A percentile compares a stretch with the other conserved stretches of the same genome.
phyloP scores from a whole-genome alignment of 1,140 invertebrate species.

The Pteromalus puparum region DNA sequence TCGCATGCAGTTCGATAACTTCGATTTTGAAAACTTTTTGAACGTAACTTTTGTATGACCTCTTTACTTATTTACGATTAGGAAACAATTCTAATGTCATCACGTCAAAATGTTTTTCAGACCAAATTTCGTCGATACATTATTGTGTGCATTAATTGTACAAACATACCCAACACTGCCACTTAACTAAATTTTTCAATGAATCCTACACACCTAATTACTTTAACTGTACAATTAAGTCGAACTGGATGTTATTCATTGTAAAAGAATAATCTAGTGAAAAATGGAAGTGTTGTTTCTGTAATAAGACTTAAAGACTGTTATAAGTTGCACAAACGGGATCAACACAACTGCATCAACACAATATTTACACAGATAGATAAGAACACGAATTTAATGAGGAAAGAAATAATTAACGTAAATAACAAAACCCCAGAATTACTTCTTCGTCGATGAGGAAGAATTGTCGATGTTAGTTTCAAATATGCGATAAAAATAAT shows the following conservation, averaged over 20 bases:
- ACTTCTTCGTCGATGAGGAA: neutral
- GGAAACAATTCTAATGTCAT: neutral
- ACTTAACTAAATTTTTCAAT: slow-evolving; percentile 2
- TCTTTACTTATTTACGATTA: neutral
- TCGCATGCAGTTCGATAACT: slow-evolving; percentile 12
- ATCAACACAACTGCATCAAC: slow-evolving; percentile 60
- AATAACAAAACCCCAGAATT: neutral
- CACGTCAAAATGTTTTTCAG: neutral
- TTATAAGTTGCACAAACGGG: slow-evolving; percentile 60
- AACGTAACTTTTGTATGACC: neutral
- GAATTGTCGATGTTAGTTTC: slow-evolving; percentile 13
- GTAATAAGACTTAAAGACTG: slow-evolving; percentile 52
- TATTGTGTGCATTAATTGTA: neutral
- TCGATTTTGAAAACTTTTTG: slow-evolving; percentile 19
- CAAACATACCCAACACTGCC: slow-evolving; percentile 28
- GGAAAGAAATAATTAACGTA: slow-evolving; percentile 19
- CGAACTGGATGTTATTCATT: slow-evolving; percentile 29
- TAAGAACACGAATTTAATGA: slow-evolving; percentile 18
- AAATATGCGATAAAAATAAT: slow-evolving; percentile 17
- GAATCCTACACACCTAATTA: neutral
- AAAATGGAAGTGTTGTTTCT: slow-evolving; percentile 31
- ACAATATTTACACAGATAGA: slow-evolving; percentile 21
- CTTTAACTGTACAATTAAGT: slow-evolving; percentile 23
- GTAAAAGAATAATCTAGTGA: slow-evolving; percentile 28
- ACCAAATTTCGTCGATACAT: neutral